Percentiles rank a stretch among this genome's conserved stretches.
Evolutionary conservation across 2,113 vertebrate species (phyloP).

Genomic region (Grammomys surdaster): DNA sequence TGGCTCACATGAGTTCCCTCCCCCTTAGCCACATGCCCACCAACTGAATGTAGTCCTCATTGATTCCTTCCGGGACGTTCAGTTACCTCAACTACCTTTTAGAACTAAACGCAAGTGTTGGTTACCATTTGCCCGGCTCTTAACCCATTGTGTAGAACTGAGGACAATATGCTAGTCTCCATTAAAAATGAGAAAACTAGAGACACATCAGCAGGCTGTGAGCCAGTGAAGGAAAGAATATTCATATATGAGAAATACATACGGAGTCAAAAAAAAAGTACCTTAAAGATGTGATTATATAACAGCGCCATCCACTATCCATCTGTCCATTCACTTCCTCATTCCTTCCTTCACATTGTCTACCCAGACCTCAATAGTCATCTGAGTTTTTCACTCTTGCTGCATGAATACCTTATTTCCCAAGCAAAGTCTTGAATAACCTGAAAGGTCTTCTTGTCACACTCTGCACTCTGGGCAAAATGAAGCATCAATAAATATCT

Average conservation of each 20-base stretch:
- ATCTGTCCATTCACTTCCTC: background rate
- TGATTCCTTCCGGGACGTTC: background rate
- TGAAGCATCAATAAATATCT: slow-evolving; percentile 32
- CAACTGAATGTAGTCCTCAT: too few species aligned
- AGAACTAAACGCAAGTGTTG: background rate
- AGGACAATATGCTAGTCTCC: background rate
- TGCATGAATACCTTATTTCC: slow-evolving; percentile 33
- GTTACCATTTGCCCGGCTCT: background rate
- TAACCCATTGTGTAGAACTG: background rate
- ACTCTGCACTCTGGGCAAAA: background rate
- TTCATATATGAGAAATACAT: slow-evolving; percentile 4
- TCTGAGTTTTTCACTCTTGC: slow-evolving; percentile 34
- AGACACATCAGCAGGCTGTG: background rate
- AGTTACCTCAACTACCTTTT: background rate
- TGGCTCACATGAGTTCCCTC: background rate
- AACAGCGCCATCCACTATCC: background rate
- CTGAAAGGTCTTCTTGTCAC: background rate
- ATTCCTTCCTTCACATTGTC: background rate
- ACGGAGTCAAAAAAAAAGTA: background rate
- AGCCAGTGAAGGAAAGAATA: slow-evolving; percentile 2
- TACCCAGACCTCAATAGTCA: background rate
- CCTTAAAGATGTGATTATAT: background rate
- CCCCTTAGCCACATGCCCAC: too few species aligned
- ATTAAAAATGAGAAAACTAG: slow-evolving; percentile 33
- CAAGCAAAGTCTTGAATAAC: slow-evolving; percentile 19